A percentile compares a stretch with the other conserved stretches of the same genome.
phyloP scores from a whole-genome alignment of 2,888 invertebrate species.

The Boloria selene region DNA sequence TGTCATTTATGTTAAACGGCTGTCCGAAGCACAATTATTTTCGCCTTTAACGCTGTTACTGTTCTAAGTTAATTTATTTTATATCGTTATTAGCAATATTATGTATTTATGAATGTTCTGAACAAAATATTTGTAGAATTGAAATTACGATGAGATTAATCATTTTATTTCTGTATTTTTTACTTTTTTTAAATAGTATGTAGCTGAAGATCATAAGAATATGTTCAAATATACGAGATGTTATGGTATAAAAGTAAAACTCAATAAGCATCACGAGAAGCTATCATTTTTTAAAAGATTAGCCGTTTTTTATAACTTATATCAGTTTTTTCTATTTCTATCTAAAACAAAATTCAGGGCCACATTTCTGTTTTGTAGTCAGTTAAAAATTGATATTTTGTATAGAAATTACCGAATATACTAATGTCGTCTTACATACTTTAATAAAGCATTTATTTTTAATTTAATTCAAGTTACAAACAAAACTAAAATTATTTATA shows the following conservation, averaged over 20 bases:
- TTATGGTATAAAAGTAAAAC: conserved; percentile 16
- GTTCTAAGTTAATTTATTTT: conserved; percentile 61
- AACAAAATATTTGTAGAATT: conserved; percentile 56
- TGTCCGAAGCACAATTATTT: conserved; percentile 59
- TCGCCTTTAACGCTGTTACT: conserved; percentile 51
- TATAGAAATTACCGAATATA: too few species aligned
- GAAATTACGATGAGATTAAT: conserved; percentile 81
- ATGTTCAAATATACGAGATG: conserved; percentile 55
- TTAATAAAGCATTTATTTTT: too few species aligned
- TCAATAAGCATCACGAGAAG: background rate
- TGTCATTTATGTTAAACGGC: conserved; percentile 22
- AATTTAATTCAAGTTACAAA: too few species aligned
- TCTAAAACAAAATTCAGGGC: too few species aligned
- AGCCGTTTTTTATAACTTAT: too few species aligned
- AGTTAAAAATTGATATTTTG: too few species aligned
- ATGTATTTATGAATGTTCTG: conserved; percentile 40
- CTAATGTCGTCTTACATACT: too few species aligned
- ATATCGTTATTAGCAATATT: conserved; percentile 56
- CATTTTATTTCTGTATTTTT: conserved; percentile 67
- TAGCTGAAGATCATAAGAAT: conserved; percentile 29
- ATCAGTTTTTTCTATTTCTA: too few species aligned
- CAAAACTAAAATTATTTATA: background rate
- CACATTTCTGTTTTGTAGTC: too few species aligned
- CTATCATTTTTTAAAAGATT: too few species aligned
- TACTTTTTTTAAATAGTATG: conserved; percentile 68